phyloP scores from a whole-genome alignment of 2,797 vertebrate genomes.

The Microhierax caerulescens region DNA sequence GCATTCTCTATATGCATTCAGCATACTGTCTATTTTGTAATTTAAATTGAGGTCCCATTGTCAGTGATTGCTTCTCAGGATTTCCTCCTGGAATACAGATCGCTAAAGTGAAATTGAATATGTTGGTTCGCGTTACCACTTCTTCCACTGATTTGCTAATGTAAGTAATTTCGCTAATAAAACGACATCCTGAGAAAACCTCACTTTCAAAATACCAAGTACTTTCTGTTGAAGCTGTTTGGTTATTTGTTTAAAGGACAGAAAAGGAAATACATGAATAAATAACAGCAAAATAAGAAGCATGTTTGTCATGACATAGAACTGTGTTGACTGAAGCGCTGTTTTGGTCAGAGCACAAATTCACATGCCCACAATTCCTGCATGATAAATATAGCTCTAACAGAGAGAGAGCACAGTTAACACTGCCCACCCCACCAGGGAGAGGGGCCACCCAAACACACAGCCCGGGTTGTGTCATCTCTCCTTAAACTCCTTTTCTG shows the following conservation, averaged over 20 bases:
- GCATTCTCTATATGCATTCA: background rate
- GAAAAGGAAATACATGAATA: background rate
- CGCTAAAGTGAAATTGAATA: constrained; percentile 20
- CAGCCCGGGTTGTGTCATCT: rapidly evolving
- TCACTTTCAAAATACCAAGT: background rate
- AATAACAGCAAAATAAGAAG: background rate
- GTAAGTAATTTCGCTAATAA: background rate
- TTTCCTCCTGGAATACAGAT: constrained; percentile 37
- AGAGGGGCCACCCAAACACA: background rate
- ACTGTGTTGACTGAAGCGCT: background rate
- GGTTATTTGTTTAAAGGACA: background rate
- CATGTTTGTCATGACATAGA: background rate
- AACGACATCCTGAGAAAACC: background rate
- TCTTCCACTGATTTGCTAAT: constrained; percentile 18
- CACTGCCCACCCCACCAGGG: too few species aligned
- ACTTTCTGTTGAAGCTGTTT: background rate
- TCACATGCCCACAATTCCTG: background rate
- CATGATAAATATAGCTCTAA: constrained; percentile 24
- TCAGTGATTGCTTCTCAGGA: constrained; percentile 6
- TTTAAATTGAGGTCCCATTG: constrained; percentile 35
- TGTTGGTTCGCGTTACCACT: background rate
- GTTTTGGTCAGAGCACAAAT: background rate
- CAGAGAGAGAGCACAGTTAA: background rate
- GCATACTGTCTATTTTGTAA: background rate
- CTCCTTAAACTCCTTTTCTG: background rate